Conservation (phyloP, 2,797 vertebrate genomes). For the Micropoecilia bifurca region DNA sequence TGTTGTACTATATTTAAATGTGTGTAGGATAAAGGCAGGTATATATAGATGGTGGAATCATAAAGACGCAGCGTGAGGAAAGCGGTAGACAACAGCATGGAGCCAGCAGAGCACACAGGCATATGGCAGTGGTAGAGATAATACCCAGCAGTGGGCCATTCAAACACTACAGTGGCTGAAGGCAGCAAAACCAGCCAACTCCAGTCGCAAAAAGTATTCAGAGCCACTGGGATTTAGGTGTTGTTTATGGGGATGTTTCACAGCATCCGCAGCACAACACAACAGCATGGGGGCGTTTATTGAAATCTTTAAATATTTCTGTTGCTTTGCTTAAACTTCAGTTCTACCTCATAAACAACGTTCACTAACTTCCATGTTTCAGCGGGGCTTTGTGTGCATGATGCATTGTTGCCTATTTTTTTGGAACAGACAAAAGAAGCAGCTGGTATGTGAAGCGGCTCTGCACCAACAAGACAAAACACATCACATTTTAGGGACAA, state of each 20-base stretch:
- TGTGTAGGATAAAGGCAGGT: constrained; percentile 8
- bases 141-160: constrained; percentile 39
- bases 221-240: constrained; percentile 35
- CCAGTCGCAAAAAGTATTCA: constrained; percentile 24
- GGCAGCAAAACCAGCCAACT: constrained; percentile 27
- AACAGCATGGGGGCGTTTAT: constrained; percentile 1
- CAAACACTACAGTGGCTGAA: constrained; percentile 28
- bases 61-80: constrained; percentile 7
- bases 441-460: constrained; percentile 23
- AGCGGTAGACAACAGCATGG: constrained; percentile 34
- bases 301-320: constrained; percentile 8
- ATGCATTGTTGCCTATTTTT: constrained; percentile 8
- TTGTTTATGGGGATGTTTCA: constrained; percentile 50
- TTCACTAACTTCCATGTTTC: neutral
- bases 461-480: constrained; percentile 10
- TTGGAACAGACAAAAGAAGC: constrained; percentile 21
- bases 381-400: constrained; percentile 10
- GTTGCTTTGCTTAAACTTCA: neutral
- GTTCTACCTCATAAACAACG: neutral
- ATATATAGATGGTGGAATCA: constrained; percentile 17
- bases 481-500: constrained; percentile 6
- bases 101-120: constrained; percentile 35
- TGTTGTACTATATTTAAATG: constrained; percentile 9
- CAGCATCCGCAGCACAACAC: constrained; percentile 9
- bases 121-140: constrained; percentile 54